These are phyloP conservation scores for Patella pellucida DNA, from an alignment of 2,888 invertebrate genomes.

Conservation along the genomic window DNA sequence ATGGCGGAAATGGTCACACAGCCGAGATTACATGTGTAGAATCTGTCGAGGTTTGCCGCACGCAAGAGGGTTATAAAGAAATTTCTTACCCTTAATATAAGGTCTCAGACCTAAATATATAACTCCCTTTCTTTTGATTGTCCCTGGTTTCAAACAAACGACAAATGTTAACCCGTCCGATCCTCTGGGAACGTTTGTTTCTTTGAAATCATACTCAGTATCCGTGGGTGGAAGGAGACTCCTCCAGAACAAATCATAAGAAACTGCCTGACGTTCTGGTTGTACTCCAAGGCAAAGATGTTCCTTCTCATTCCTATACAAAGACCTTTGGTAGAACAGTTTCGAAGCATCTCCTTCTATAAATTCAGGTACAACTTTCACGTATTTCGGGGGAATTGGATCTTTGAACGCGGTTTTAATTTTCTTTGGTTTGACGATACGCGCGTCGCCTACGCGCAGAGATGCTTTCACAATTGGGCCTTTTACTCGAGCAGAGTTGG, in stretches of 20 bases:
- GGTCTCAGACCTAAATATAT: background rate
- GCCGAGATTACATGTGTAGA: too few relatives aligned
- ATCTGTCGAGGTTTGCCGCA: too few relatives aligned
- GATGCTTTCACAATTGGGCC: background rate
- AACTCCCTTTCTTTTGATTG: background rate
- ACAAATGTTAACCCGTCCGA: background rate
- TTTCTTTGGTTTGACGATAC: background rate
- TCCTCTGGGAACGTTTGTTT: background rate
- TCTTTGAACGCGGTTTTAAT: background rate
- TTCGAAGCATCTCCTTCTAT: background rate
- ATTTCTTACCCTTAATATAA: background rate
- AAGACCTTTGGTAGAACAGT: background rate
- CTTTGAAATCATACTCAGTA: background rate
- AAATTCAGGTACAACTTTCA: background rate
- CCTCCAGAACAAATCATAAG: background rate
- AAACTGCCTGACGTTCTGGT: background rate
- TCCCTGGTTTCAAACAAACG: background rate
- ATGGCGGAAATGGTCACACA: too few relatives aligned
- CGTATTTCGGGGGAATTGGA: background rate
- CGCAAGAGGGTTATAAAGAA: too few relatives aligned
- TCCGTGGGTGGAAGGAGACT: background rate
- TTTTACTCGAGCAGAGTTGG: background rate
- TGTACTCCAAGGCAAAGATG: background rate
- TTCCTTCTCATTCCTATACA: background rate
- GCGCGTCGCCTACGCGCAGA: background rate